Conservation (phyloP, 2,888 invertebrate genomes). For the Thumatha senex region DNA sequence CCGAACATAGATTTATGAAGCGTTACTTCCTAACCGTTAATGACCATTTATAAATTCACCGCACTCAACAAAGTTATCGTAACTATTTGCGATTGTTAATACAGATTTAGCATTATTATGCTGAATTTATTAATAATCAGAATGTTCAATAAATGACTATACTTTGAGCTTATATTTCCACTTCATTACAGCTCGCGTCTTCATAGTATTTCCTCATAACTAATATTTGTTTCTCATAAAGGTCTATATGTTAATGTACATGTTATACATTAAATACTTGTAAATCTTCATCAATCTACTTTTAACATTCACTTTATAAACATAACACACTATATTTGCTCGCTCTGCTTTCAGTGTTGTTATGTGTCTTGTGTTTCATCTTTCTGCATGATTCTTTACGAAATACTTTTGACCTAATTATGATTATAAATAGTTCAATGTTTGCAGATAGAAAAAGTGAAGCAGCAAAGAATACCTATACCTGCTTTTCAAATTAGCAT, state of each 20-base stretch:
- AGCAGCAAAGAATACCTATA: no score
- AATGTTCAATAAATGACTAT: background rate
- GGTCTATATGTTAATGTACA: constrained; percentile 7
- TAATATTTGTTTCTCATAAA: constrained; percentile 10
- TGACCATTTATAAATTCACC: constrained; percentile 21
- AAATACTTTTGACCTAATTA: constrained; percentile 12
- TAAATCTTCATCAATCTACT: constrained; percentile 7
- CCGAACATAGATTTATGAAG: constrained; percentile 18
- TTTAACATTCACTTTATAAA: constrained; percentile 22
- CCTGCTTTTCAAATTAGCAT: no score
- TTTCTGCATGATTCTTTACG: constrained; percentile 47
- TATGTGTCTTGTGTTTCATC: constrained; percentile 41
- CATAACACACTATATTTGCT: constrained; percentile 39
- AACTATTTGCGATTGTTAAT: constrained; percentile 21
- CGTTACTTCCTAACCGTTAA: constrained; percentile 25
- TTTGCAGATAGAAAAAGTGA: constrained; percentile 30
- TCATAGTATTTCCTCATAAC: constrained; percentile 20
- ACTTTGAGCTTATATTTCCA: constrained; percentile 2
- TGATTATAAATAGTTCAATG: constrained; percentile 21
- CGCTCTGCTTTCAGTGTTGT: constrained; percentile 65
- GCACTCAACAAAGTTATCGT: constrained; percentile 17
- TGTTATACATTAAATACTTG: no score
- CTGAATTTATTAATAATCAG: constrained; percentile 9
- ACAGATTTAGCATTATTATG: constrained; percentile 6
- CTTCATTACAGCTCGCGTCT: constrained; percentile 15